Evolutionary conservation across 2,113 vertebrate species (phyloP), one percentile per base, ranked within the genome.

Genomic region (Scortum barcoo): DNA sequence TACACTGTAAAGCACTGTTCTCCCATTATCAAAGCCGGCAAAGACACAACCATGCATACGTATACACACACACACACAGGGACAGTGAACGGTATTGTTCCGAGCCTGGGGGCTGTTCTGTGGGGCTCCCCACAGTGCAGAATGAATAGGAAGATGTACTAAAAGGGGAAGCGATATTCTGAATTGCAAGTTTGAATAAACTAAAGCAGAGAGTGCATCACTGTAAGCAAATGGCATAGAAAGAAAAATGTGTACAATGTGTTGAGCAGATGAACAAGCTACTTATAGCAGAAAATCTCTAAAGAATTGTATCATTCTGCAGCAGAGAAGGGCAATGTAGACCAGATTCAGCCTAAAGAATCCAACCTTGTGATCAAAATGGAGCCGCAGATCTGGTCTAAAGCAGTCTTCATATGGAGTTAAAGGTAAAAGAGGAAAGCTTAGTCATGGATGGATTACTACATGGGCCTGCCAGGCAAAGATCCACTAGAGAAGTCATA

Each of bases 121-220:
- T 68, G 38, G 50, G 48, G 40, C 54, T 61, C 36, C 81, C 61
- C 3, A 22, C 62, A 24, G 70, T 26, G 65, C 61, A 48, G 7
- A 68, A 46, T 68, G 46, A 85, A 84, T 67, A 80, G 51, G 38
- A 80, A 50, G 36, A 78, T 78, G 70, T 24, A 70, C 72, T 61
- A 63, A 62, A 84, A 70, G 40, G 53, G 62, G 14, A 73, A 57
- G 53, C 12, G 9, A 46, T 30, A 30, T 13, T 69, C 33, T 53
- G 7, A 61, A 61, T 16, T 54, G 20, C 42, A 58, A 58, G 22
- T 84, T 63, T 48, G 17, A 48, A 50, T 72, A 42, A 44, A 72
- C 63, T 50, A 75, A 60, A 76, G 61, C 54, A 67, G 6, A 51
- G 24, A 36, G 48, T 8, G 5, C 40, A 50, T 53, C 16, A n/a